Evolutionary conservation across 2,888 invertebrate genomes (phyloP), one percentile per base, ranked within the genome.

Genomic region (Tetragnatha montana): DNA sequence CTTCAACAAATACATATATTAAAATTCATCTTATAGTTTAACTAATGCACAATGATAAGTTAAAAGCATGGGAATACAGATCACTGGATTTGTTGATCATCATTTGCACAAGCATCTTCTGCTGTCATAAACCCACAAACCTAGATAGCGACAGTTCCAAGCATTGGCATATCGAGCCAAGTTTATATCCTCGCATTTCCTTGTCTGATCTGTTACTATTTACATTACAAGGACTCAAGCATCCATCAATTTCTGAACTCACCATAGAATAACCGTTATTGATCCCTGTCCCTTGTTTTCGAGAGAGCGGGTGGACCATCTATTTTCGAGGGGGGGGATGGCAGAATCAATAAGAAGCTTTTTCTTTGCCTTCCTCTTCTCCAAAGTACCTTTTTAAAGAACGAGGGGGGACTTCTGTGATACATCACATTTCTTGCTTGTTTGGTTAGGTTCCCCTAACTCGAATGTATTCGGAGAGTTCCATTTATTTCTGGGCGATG

Each of bases 251-350:
- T 82, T 50, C 22, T 4, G 8, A 74, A 10, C 17, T 22, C 21
- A 22, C 22, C 73, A 8, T 71, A 71, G 17, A 81, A 60, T 82
- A 71, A 82, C 82, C 82, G 22, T 82, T 82, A 82, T 82, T 82
- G 82, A 82, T 82, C 74, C 35, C 74, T 82, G 73, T n/a, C 74
- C 51, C 82, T 60, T 74, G 82, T 82, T 51, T 74, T 74, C 82
- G 22, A 10, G 0, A 22, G 21, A 17, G 10, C 60, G 12, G 19
- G 50, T 19, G 50, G 22, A 81, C 50, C 82, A 82, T 82, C 82
- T 73, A 82, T 82, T 82, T 82, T 35, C 74, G 14, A 74, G 6
- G 17, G 51, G 73, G 73, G 73, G 73, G 74, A 82, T 82, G 51
- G 60, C 14, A 73, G 60, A 74, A 74, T n/a, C 22, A 35, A 35